Evolutionary conservation across 2,888 invertebrate species (phyloP), one percentile per base, ranked within the genome.

Genomic region (Beris morrisii): DNA sequence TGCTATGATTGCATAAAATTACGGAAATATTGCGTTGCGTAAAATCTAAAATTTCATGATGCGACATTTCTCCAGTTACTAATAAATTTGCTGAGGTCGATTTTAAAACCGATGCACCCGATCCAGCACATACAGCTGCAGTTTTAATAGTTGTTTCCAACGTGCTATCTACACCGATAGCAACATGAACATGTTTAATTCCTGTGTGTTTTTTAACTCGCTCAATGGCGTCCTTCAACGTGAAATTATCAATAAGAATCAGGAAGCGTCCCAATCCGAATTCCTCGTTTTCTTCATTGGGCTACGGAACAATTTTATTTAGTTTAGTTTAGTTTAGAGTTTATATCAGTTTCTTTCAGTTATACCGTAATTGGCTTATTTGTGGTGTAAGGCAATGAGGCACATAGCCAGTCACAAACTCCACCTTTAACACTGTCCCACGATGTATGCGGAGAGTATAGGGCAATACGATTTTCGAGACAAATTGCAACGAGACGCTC

Each of bases 381-480:
- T 7, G 72, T 66, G 4, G 66, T 30, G 15, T 75, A 67, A 5
- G 73, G 73, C 72, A 84, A 50, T 70, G 82, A 72, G 56, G 72
- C 84, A 4, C 90, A 88, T n/a, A 97, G 82, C 95, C 96, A 96
- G 79, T 97, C 96, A 76, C 94, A 96, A 0, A 97, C 91, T 2
- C 97, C 97, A 6, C 90, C 91, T 67, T 82, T 78, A 5, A 92
- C 85, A 45, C 88, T 85, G 80, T 97, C 97, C 87, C 93, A 93
- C 53, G 89, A 86, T 0, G 97, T 97, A 76, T 97, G 97, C 0
- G 97, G 97, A 0, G 95, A 95, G 78, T 92, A 97, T 4, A 97
- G 82, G 0, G 93, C 91, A 71, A 97, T 95, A 67, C 88, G 86
- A 69, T 92, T 88, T 75, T 91, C 90, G 64, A 97, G 81, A 74